These are phyloP conservation scores for Sander lucioperca DNA, from an alignment of 2,113 vertebrate species.

Conservation along the genomic window DNA sequence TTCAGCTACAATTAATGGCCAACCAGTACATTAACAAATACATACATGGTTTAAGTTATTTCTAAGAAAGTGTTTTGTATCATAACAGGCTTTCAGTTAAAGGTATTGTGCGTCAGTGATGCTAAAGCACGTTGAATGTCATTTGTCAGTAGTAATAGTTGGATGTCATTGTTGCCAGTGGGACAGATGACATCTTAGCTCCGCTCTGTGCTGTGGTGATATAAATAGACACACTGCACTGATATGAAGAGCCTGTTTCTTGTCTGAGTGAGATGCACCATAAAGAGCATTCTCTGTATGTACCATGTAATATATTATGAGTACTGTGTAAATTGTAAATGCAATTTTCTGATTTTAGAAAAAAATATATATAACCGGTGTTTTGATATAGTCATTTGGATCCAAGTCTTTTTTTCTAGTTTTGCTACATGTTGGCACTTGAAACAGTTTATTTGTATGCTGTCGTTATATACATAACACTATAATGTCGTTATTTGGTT, in stretches of 20 bases:
- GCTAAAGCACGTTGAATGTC: conserved; percentile 30
- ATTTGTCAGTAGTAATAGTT: conserved; percentile 19
- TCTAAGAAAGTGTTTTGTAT: conserved; percentile 67
- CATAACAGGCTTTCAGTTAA: conserved; percentile 67
- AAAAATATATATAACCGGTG: conserved; percentile 24
- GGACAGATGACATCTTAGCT: conserved; percentile 7
- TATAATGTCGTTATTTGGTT: background rate
- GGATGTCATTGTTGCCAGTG: background rate
- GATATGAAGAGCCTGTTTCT: conserved; percentile 48
- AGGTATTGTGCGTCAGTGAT: conserved; percentile 65
- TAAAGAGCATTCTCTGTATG: conserved; percentile 18
- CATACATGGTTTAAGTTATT: conserved; percentile 63
- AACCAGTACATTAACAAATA: conserved; percentile 26
- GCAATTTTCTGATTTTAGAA: conserved; percentile 26
- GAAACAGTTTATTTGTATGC: conserved; percentile 3
- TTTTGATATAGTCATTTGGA: conserved; percentile 44
- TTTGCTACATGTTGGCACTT: conserved; percentile 16
- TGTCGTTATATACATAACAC: too few relatives aligned
- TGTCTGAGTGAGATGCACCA: conserved; percentile 18
- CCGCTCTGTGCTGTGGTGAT: conserved; percentile 28
- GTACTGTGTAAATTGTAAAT: conserved; percentile 46
- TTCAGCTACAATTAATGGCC: conserved; percentile 3
- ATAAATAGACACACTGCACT: conserved; percentile 47
- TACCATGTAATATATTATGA: conserved; percentile 18
- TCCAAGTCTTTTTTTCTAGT: conserved; percentile 18